phyloP scores from a whole-genome alignment of 2,113 vertebrate species.

The Sinocyclocheilus grahami region DNA sequence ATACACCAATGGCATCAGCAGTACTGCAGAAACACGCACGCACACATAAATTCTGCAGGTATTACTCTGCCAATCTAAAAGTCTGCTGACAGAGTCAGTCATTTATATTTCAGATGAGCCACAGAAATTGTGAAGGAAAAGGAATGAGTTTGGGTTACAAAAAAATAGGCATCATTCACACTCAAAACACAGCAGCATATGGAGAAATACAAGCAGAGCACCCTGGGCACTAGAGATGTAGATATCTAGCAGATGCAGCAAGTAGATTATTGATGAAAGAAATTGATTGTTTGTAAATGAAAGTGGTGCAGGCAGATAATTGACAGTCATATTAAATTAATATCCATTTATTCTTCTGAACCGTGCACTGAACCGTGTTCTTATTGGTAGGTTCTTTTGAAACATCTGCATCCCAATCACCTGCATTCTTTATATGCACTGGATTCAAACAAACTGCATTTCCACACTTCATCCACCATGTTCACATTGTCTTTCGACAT shows the following conservation, averaged over 20 bases:
- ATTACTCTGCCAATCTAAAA: constrained; percentile 21
- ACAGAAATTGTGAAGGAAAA: constrained; percentile 25
- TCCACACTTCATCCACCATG: too few species aligned
- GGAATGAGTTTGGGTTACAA: constrained; percentile 9
- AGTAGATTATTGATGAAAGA: constrained; percentile 18
- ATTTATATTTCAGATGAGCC: constrained; percentile 43
- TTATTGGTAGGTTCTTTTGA: neutral
- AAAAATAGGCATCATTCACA: neutral
- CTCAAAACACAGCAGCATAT: constrained; percentile 21
- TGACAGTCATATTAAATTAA: constrained; percentile 11
- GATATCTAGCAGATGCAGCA: constrained; percentile 8
- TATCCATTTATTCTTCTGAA: neutral
- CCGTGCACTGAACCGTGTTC: neutral
- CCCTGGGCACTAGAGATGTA: neutral
- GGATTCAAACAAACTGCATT: too few species aligned
- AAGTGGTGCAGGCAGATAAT: neutral
- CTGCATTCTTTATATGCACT: too few species aligned
- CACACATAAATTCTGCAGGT: constrained; percentile 32
- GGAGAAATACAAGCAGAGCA: constrained; percentile 12
- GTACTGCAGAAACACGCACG: neutral
- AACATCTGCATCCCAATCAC: neutral
- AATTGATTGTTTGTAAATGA: constrained; percentile 16
- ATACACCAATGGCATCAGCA: constrained; percentile 39
- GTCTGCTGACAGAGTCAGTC: constrained; percentile 26
- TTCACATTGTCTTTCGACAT: neutral